Evolutionary conservation across 2,797 vertebrate species (phyloP).

Genomic region (Rhodeus uyekii): DNA sequence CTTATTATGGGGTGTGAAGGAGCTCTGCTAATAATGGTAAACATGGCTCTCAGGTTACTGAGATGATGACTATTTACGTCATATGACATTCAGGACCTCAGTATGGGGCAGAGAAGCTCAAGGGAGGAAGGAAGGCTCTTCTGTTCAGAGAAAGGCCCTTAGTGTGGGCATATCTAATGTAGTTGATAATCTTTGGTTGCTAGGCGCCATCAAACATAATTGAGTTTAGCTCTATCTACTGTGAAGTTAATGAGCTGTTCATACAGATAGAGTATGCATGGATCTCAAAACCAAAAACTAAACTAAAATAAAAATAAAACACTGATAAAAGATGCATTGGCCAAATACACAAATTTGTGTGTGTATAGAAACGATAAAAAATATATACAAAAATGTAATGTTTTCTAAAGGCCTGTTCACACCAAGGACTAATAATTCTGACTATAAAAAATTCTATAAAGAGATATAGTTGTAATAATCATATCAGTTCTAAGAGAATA

Average conservation of each 20-base stretch:
- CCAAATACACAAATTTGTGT: neutral
- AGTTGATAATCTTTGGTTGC: constrained; percentile 21
- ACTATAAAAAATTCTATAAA: neutral
- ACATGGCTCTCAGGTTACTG: constrained; percentile 53
- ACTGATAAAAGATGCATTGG: neutral
- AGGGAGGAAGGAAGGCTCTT: constrained; percentile 5
- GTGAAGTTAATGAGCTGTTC: neutral
- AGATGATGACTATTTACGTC: constrained; percentile 41
- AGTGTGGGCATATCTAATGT: constrained; percentile 9
- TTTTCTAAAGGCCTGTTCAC: neutral
- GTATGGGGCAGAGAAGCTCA: constrained; percentile 25
- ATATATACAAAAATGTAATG: neutral
- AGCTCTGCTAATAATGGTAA: constrained; percentile 46
- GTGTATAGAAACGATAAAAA: neutral
- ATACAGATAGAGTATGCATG: neutral
- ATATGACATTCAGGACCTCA: constrained; percentile 37
- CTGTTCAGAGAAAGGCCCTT: constrained; percentile 5
- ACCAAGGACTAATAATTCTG: neutral
- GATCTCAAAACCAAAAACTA: neutral
- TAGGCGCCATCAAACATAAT: constrained; percentile 23
- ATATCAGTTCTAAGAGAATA: neutral
- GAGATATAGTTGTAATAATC: neutral
- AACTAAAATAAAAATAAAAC: neutral
- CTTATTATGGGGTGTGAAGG: constrained; percentile 36
- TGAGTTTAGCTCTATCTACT: constrained; percentile 10